These are phyloP conservation scores for Meleagris gallopavo DNA, from an alignment of 2,113 vertebrate species.

Conservation along the genomic window DNA sequence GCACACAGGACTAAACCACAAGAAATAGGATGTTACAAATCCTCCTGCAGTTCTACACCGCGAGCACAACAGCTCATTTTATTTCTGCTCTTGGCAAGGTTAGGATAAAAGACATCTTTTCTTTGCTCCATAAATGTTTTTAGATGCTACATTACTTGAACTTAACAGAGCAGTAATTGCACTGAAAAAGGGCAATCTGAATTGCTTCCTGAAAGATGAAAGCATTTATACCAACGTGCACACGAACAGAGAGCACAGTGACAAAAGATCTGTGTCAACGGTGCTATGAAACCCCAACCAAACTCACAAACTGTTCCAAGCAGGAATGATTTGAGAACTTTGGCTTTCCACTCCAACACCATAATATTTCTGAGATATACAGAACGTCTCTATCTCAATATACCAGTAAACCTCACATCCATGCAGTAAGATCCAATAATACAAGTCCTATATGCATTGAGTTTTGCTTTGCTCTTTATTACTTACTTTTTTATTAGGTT, in stretches of 20 bases:
- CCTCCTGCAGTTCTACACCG: slow-evolving; percentile 52
- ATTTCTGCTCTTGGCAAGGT: slow-evolving; percentile 73
- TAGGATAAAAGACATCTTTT: slow-evolving; percentile 72
- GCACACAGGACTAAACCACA: neutral
- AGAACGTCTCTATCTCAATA: neutral
- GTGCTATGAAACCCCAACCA: slow-evolving; percentile 30
- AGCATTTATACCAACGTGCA: slow-evolving; percentile 55
- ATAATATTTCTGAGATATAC: neutral
- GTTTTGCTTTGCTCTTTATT: slow-evolving; percentile 12
- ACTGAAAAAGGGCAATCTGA: slow-evolving; percentile 58
- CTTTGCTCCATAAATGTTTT: slow-evolving; percentile 70
- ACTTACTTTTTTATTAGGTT: neutral
- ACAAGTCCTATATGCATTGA: neutral
- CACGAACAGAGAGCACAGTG: slow-evolving; percentile 27
- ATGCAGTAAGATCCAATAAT: neutral
- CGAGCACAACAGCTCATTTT: slow-evolving; percentile 67
- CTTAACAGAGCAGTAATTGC: slow-evolving; percentile 71
- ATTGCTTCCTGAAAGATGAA: slow-evolving; percentile 70
- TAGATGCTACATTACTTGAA: slow-evolving; percentile 63
- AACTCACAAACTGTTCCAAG: neutral
- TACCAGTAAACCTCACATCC: neutral
- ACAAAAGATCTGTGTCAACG: slow-evolving; percentile 59
- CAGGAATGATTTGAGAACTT: neutral
- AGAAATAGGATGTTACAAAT: slow-evolving; percentile 31
- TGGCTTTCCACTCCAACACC: neutral